These are phyloP conservation scores for Xestia c-nigrum DNA, from an alignment of 2,888 invertebrate genomes.

Conservation along the genomic window DNA sequence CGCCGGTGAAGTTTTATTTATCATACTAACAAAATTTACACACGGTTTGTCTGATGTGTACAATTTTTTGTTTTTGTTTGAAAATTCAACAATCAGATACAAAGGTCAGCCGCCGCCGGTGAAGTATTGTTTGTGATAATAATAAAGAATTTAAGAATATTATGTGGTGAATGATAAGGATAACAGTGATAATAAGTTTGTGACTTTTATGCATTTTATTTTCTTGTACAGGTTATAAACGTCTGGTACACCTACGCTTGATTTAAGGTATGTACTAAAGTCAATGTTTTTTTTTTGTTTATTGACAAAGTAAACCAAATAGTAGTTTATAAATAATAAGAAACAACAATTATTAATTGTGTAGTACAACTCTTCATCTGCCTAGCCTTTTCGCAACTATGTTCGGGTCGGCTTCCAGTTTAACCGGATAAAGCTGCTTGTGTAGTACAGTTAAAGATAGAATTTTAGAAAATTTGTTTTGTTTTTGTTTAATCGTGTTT, in stretches of 20 bases:
- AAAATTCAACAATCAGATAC: not conserved
- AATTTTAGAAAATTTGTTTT: too few species aligned
- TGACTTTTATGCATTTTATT: not conserved
- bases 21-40: not conserved
- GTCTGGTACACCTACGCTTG: not conserved
- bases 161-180: not conserved
- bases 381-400: too few species aligned
- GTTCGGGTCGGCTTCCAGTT: too few species aligned
- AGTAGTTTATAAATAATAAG: too few species aligned
- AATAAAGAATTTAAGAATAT: not conserved
- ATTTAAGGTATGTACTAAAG: constrained; percentile 5
- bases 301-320: not conserved
- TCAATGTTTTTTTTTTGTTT: constrained; percentile 1
- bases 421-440: too few species aligned
- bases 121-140: not conserved
- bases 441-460: not conserved
- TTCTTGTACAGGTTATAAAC: not conserved
- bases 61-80: not conserved
- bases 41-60: not conserved
- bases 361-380: too few species aligned
- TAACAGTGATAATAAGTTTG: not conserved
- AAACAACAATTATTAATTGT: not conserved
- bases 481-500: not conserved
- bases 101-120: not conserved
- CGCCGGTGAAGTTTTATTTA: not conserved